Conservation (phyloP, 2,888 invertebrate species). For the Agrochola macilenta region DNA sequence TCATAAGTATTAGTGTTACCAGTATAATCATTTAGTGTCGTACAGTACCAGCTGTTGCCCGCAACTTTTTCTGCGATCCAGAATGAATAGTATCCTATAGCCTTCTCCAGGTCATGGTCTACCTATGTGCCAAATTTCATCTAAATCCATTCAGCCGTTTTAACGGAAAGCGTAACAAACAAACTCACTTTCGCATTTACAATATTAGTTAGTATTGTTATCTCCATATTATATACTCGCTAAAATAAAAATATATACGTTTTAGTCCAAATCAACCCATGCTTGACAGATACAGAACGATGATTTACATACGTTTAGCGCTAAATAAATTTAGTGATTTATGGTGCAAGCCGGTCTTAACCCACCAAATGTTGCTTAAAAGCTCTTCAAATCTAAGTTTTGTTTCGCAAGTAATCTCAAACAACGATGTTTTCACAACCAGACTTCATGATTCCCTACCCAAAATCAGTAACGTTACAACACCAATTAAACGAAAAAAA, state of each 20-base stretch:
- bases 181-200: too few relatives aligned
- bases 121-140: too few relatives aligned
- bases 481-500: slow-evolving; percentile 35
- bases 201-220: too few relatives aligned
- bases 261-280: too few relatives aligned
- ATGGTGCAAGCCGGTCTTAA: not conserved
- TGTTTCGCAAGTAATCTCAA: slow-evolving; percentile 15
- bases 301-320: not conserved
- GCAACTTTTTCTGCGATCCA: too few relatives aligned
- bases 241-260: not conserved
- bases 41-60: too few relatives aligned
- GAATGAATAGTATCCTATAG: too few relatives aligned
- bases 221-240: not conserved
- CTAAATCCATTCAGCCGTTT: too few relatives aligned
- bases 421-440: slow-evolving; percentile 26
- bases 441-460: slow-evolving; percentile 26
- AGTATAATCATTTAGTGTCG: too few relatives aligned
- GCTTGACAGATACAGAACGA: not conserved
- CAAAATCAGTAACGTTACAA: slow-evolving; percentile 46
- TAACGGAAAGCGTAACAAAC: too few relatives aligned
- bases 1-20: too few relatives aligned
- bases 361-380: not conserved
- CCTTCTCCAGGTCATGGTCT: too few relatives aligned
- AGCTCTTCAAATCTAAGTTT: slow-evolving; percentile 1
- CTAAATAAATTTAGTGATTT: not conserved